phyloP scores from a whole-genome alignment of 1,140 invertebrate genomes.

The Drosophila pectinifera region DNA sequence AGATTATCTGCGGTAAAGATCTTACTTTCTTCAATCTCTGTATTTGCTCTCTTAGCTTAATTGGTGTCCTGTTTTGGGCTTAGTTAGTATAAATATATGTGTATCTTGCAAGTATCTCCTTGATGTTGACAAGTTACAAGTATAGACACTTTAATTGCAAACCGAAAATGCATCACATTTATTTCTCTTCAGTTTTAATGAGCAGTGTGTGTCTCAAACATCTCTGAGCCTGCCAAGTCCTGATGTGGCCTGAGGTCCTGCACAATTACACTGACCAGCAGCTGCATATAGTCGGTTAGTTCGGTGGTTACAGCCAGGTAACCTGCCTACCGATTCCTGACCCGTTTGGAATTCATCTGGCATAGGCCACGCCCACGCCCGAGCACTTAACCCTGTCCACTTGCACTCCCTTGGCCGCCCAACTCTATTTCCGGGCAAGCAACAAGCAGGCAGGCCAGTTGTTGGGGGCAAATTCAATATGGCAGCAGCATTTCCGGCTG shows the following conservation, averaged over 20 bases:
- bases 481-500: constrained; percentile 66
- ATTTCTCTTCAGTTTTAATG: background rate
- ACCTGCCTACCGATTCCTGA: background rate
- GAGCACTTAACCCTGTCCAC: constrained; percentile 17
- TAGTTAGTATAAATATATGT: too few species aligned
- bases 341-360: constrained; percentile 2
- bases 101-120: background rate
- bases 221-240: too few species aligned
- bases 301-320: background rate
- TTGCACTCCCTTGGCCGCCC: too few species aligned
- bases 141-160: background rate
- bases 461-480: constrained; percentile 68
- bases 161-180: background rate
- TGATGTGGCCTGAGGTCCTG: too few species aligned
- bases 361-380: constrained; percentile 5
- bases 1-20: too few species aligned
- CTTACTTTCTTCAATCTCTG: too few species aligned
- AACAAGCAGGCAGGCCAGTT: constrained; percentile 12
- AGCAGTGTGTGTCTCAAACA: too few species aligned
- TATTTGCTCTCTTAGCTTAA: too few species aligned
- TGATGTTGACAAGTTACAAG: background rate
- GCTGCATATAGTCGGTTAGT: background rate
- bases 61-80: too few species aligned
- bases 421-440: constrained; percentile 38
- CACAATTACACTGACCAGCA: background rate